Evolutionary conservation across 2,797 vertebrate genomes (phyloP), one percentile per base, ranked within the genome.

Genomic region (Schizopygopsis pylzovi): DNA sequence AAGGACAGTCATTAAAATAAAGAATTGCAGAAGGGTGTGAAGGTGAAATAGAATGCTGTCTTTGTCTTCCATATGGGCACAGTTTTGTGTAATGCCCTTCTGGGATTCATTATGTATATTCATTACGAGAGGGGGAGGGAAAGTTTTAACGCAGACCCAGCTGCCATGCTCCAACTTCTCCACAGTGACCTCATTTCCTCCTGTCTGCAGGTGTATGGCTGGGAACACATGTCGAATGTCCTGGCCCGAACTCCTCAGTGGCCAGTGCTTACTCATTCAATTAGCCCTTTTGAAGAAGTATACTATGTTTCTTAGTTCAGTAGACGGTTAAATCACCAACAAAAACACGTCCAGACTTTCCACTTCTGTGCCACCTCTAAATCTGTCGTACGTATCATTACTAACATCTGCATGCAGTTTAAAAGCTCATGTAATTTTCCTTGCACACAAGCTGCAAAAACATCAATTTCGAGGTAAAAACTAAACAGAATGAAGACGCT

Each of bases 41-140:
- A 95, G 94, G 95, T 95, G 94, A 95, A 93, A 87, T 81, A 89
- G 91, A 92, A 92, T 88, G 92, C 91, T 91, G 91, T 89, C 90
- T 90, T 90, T 88, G 83, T 92, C 94, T 94, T 94, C 94, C 94
- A 95, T 95, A 94, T 94, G 94, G 94, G 91, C 92, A 92, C 92
- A 91, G 92, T 92, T 92, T 92, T 93, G 90, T 82, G 89, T 73
- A 92, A 82, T 87, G 86, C 89, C 90, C 93, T 92, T 92, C 80
- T 81, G 94, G 92, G 94, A 94, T 83, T 90, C 59, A 41, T 86
- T 92, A 95, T 95, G 93, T 94, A 93, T 96, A 96, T 96, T 95
- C 94, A 95, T 95, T 93, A 94, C 90, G 88, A 89, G 90, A 92
- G 91, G 87, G 87, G 84, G 90, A 88, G 85, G 79, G 73, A 84